These are phyloP conservation scores for Drosophila bifasciata DNA, from an alignment of 1,140 invertebrate species.

Conservation along the genomic window DNA sequence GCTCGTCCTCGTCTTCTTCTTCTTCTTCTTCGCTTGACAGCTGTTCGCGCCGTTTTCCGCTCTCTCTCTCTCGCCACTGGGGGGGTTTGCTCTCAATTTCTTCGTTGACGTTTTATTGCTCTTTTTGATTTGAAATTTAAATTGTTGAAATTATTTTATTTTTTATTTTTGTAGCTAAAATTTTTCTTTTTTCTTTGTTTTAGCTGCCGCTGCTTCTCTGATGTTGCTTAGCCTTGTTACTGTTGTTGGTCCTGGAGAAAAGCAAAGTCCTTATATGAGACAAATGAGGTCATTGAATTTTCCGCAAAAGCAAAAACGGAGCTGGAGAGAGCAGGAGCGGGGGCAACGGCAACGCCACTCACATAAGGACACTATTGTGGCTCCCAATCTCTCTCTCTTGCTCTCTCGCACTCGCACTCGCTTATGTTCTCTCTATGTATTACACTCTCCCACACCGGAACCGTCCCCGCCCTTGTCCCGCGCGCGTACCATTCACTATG, in stretches of 20 bases:
- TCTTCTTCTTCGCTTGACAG: slow-evolving; percentile 38
- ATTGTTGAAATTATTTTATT: slow-evolving; percentile 4
- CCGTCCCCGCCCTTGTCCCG: slow-evolving; percentile 48
- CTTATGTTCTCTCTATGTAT: slow-evolving; percentile 24
- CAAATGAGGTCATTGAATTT: slow-evolving; percentile 83
- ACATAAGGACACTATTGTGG: slow-evolving; percentile 53
- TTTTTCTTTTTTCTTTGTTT: slow-evolving; percentile 21
- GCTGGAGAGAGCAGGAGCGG: slow-evolving; percentile 16
- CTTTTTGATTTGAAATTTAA: slow-evolving; percentile 29
- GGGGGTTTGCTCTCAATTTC: slow-evolving; percentile 13
- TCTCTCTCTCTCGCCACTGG: slow-evolving; percentile 20
- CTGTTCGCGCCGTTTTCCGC: slow-evolving; percentile 34
- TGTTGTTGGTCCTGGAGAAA: slow-evolving; percentile 54
- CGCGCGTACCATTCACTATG: slow-evolving; percentile 1
- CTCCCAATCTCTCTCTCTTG: slow-evolving; percentile 21
- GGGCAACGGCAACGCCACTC: slow-evolving; percentile 3
- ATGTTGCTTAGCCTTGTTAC: slow-evolving; percentile 43
- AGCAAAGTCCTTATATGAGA: slow-evolving; percentile 69
- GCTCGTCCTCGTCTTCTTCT: too few relatives aligned
- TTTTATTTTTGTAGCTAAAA: slow-evolving; percentile 16
- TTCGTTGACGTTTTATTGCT: slow-evolving; percentile 25
- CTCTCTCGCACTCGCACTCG: slow-evolving; percentile 27
- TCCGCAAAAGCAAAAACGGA: slow-evolving; percentile 32
- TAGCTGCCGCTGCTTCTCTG: slow-evolving; percentile 41
- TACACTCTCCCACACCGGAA: slow-evolving; percentile 55